Base-by-base conservation (phyloP, 2,797 vertebrate species). In the Lateolabrax maculatus region DNA sequence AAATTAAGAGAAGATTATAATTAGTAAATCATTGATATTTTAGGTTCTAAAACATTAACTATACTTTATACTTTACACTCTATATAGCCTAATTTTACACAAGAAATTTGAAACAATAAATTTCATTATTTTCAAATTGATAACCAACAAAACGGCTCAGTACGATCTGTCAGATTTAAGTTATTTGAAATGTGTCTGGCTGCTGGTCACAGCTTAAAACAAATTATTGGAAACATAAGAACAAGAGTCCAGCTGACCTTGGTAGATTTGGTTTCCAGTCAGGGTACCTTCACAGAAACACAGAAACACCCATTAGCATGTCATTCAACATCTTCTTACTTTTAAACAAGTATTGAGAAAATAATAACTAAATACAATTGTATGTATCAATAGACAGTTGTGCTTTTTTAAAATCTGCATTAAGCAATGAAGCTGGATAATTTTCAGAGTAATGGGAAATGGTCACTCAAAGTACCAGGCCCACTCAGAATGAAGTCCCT, bases 231-330 rank as follows among this genome's bases (percentile, higher is more conserved):
- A 84, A 81, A 67, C 46, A 66, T 18, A 44, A 62, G 21, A 83
- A 41, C 9, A 44, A 31, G 36, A 60, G 48, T 58, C 12, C 4
- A 60, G 90, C 93, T 93, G 65, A 94, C 94, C 93, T 93, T 71
- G 87, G 58, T 29, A 57, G 11, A 65, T 85, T 65, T 67, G 90
- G 90, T 68, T 91, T 94, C 94, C 93, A 94, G 39, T 87, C 75
- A 10, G 90, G 93, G 62, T 92, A 94, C 90, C 94, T 95, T 85
- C 12, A 75, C 53, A 89, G 9, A 91, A 27, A 91, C 7, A 84
- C 25, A 84, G 21, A 76, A 52, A 71, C 44, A 84, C n/a, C 0
- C 0, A 2, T 87, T 72, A 80, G 34, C 9, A 44, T n/a, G 21
- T 39, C 25, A 68, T 44, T 61, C 29, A 64, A 23, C 36, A 77